Evolutionary conservation across 2,797 vertebrate species (phyloP), one percentile per base, ranked within the genome.

Genomic region (Halcyon leucocephala): DNA sequence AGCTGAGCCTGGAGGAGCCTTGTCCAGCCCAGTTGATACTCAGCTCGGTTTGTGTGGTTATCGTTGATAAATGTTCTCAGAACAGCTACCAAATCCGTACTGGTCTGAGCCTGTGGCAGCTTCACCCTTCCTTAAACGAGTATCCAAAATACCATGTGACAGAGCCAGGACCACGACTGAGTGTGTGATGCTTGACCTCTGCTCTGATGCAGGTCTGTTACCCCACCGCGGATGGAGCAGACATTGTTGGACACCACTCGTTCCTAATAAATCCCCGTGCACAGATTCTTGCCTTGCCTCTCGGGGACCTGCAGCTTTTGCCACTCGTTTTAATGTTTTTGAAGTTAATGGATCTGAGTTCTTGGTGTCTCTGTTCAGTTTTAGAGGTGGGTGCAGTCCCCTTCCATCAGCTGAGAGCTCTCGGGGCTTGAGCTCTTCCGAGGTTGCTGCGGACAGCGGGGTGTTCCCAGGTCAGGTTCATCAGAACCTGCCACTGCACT

Each of bases 211-310:
- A n/a, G 51, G 65, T 28, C 41, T 42, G 41, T 17, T 17, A 19
- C 37, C 21, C 28, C 9, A 7, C 4, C 7, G 77, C 57, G 28
- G 64, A 10, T 35, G 33, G 65, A 48, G 2, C 41, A 11, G 58
- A 8, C 0, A 1, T 5, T 41, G 46, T 31, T 21, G 12, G 39
- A 15, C 39, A 25, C 16, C 8, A 0, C 7, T 39, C 28, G 33
- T 25, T 48, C 54, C 54, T 44, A 2, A 10, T 7, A 10, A 22
- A 15, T 5, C 46, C 26, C 0, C 4, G 1, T 3, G 31, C 29
- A 1, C 31, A 26, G 2, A 6, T 6, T 12, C 24, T 37, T 29
- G 26, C 71, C 33, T 28, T 8, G 22, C 18, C 33, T 42, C 41
- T 19, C 35, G 6, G 52, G 21, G 35, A 3, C 72, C 15, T 28